Conservation (phyloP, 2,113 vertebrate genomes). For the Haemorhous mexicanus region DNA sequence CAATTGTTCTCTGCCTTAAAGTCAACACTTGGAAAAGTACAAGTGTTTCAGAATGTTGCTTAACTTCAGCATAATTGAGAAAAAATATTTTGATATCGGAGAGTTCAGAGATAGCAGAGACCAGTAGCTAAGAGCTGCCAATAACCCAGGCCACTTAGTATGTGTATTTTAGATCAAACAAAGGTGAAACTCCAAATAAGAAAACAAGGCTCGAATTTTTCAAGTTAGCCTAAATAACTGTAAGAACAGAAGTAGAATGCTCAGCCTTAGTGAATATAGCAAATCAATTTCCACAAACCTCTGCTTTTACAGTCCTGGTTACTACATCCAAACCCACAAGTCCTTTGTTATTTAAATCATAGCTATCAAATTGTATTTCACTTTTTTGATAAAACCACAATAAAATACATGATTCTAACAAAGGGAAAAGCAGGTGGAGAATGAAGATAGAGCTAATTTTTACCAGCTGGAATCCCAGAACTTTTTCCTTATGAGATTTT, state of each 20-base stretch:
- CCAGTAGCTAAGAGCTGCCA: background rate
- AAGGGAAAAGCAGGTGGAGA: constrained; percentile 31
- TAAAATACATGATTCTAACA: background rate
- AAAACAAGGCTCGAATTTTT: constrained; percentile 16
- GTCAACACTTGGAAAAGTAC: background rate
- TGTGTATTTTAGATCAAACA: background rate
- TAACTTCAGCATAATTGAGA: background rate
- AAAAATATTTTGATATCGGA: background rate
- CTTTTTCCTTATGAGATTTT: constrained; percentile 30
- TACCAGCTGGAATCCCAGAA: background rate
- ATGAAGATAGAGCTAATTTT: background rate
- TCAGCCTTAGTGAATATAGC: background rate
- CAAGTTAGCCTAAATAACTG: background rate
- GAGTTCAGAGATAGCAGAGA: background rate
- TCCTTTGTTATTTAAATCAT: background rate
- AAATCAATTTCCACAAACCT: background rate
- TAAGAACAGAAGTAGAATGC: background rate
- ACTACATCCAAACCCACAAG: background rate
- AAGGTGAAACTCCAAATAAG: background rate
- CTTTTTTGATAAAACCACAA: constrained; percentile 6
- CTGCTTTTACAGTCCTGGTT: background rate
- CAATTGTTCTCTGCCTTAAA: background rate
- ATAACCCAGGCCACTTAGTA: background rate
- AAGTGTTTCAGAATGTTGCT: background rate
- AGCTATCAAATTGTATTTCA: background rate